Evolutionary conservation across 2,888 invertebrate species (phyloP), one percentile per base, ranked within the genome.

Genomic region (Fissipunctia ypsillon): DNA sequence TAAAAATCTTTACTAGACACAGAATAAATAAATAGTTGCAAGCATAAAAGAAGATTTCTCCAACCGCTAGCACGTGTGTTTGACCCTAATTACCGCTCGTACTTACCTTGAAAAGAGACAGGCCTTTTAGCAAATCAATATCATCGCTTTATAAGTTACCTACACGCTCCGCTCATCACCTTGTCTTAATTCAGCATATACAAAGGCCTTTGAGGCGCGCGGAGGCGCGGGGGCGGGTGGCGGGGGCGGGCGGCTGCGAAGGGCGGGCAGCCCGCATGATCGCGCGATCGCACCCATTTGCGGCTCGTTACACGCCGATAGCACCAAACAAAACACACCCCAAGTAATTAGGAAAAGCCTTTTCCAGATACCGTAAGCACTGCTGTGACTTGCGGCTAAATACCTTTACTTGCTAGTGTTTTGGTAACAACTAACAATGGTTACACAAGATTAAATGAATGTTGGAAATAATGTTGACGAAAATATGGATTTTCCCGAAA

Each of bases 271-370:
- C 95, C 95, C 95, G 95, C 96, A 95, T 95, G 95, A 95, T 95
- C 93, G 95, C 91, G 90, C 94, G 95, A 95, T 96, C 95, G 93
- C 94, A 95, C 95, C 96, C 95, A 95, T 95, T 95, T 94, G 96
- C 95, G 94, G 94, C 95, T 95, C 96, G 96, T 94, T 96, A 94
- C 95, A 93, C 95, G 92, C 95, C 91, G 96, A 96, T 96, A 96
- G 94, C 95, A 92, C 94, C 95, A 96, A 95, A 96, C 96, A 96
- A 95, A 95, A 96, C 95, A 94, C 93, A 95, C 95, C 95, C 95
- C 93, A 94, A 95, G 95, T 95, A 96, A 96, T 95, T 96, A 95
- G 95, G 94, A 91, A 95, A 95, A 95, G 94, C 95, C 95, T 95
- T 95, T 95, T 94, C 93, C 94, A 95, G 95, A 95, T 95, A 95